phyloP scores from a whole-genome alignment of 2,888 invertebrate species.

The Galerucella pusilla region DNA sequence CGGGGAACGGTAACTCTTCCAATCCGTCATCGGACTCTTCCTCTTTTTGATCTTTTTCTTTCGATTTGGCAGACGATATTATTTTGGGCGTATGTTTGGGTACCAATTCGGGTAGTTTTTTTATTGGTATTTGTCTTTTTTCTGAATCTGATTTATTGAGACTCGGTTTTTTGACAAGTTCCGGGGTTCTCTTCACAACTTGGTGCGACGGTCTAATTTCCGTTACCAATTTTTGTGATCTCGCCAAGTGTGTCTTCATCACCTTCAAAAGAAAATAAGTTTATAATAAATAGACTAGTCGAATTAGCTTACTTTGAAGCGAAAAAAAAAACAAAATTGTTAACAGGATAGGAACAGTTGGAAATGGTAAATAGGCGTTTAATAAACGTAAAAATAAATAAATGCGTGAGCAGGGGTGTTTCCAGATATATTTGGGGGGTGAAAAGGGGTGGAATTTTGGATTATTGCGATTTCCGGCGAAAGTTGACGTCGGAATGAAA shows the following conservation, averaged over 20 bases:
- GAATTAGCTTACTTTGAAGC: too few relatives aligned
- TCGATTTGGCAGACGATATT: neutral
- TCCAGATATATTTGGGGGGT: too few relatives aligned
- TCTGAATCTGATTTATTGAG: constrained; percentile 34
- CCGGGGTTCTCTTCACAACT: constrained; percentile 41
- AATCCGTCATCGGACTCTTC: constrained; percentile 61
- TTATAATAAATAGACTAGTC: too few relatives aligned
- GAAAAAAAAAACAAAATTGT: too few relatives aligned
- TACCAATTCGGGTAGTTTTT: constrained; percentile 24
- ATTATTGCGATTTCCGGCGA: too few relatives aligned
- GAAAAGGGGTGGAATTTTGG: too few relatives aligned
- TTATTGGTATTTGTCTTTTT: constrained; percentile 39
- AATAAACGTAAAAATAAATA: too few relatives aligned
- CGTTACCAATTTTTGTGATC: constrained; percentile 27
- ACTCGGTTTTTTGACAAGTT: constrained; percentile 42
- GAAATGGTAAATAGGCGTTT: too few relatives aligned
- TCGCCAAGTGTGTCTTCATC: constrained; percentile 24
- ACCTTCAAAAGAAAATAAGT: neutral
- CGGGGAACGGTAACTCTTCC: constrained; percentile 75
- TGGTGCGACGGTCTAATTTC: constrained; percentile 17
- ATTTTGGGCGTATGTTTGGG: constrained; percentile 1
- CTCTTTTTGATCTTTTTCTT: constrained; percentile 15
- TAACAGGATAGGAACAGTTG: too few relatives aligned
- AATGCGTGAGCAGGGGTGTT: too few relatives aligned
- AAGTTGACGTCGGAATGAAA: too few relatives aligned